Percentiles rank a stretch among this genome's conserved stretches.
phyloP scores from a whole-genome alignment of 2,888 invertebrate genomes.

The Molanna angustata region DNA sequence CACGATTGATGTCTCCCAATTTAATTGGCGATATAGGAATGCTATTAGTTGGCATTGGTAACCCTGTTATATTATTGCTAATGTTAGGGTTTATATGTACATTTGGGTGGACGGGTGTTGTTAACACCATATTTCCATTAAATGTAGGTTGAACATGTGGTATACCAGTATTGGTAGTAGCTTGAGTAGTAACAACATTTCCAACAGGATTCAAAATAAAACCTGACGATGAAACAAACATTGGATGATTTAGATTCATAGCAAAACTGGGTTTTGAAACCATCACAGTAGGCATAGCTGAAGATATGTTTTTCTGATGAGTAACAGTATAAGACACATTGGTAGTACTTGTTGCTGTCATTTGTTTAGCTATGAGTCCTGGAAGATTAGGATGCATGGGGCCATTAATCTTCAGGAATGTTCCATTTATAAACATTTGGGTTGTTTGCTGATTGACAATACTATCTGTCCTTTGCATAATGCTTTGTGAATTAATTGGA shows the following conservation, averaged over 20 bases:
- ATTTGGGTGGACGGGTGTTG: constrained; percentile 24
- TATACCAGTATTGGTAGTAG: constrained; percentile 37
- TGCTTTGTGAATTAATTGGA: constrained; percentile 36
- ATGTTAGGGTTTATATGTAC: constrained; percentile 23
- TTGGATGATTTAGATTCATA: constrained; percentile 50
- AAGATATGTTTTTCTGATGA: constrained; percentile 48
- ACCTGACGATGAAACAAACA: constrained; percentile 51
- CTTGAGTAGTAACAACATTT: constrained; percentile 38
- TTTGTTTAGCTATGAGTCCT: constrained; percentile 42
- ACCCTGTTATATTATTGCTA: constrained; percentile 15
- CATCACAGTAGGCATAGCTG: constrained; percentile 47
- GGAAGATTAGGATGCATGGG: constrained; percentile 45
- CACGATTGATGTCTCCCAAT: constrained; percentile 22
- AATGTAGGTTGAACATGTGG: constrained; percentile 28
- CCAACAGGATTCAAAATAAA: constrained; percentile 49
- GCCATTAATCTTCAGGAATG: constrained; percentile 50
- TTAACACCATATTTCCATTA: constrained; percentile 26
- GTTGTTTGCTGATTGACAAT: constrained; percentile 37
- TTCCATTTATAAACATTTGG: constrained; percentile 53
- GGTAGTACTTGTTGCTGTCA: constrained; percentile 39
- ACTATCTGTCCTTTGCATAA: constrained; percentile 19
- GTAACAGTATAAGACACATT: constrained; percentile 45
- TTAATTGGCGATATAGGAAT: constrained; percentile 29
- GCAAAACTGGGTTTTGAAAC: constrained; percentile 54
- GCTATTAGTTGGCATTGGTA: constrained; percentile 23